phyloP scores from a whole-genome alignment of 2,797 vertebrate genomes.

The Anolis apletophallus region DNA sequence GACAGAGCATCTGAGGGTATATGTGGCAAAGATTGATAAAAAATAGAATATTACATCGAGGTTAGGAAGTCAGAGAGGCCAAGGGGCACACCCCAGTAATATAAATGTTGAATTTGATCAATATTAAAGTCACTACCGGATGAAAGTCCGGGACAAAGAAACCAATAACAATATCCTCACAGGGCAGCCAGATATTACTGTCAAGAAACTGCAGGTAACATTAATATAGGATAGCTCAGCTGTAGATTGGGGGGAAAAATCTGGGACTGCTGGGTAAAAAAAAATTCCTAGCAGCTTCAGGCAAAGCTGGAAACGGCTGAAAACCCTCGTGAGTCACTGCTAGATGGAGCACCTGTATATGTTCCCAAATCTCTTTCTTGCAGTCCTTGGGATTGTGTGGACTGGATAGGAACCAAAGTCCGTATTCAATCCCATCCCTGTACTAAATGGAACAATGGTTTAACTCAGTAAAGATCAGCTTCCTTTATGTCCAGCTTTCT shows the following conservation, averaged over 20 bases:
- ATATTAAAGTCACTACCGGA: not conserved
- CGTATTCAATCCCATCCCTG: too few species aligned
- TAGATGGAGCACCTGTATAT: too few species aligned
- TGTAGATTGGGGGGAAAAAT: not conserved
- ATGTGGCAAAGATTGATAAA: not conserved
- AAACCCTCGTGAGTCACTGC: too few species aligned
- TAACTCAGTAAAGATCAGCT: not conserved
- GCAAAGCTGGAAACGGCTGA: not conserved
- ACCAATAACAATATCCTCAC: not conserved
- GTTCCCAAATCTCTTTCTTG: too few species aligned
- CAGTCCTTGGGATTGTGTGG: too few species aligned
- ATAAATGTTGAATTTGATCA: not conserved
- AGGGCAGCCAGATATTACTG: not conserved
- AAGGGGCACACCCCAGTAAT: not conserved
- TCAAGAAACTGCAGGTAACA: not conserved
- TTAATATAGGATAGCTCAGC: not conserved
- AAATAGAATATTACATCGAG: not conserved
- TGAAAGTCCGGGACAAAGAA: not conserved
- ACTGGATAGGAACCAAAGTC: too few species aligned
- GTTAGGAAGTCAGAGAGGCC: not conserved
- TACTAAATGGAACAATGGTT: not conserved
- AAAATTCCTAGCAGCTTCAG: not conserved
- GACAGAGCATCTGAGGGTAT: not conserved
- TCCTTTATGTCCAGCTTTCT: too few species aligned
- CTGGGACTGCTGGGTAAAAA: not conserved